phyloP scores from a whole-genome alignment of 2,113 vertebrate genomes.

The Collichthys lucidus region DNA sequence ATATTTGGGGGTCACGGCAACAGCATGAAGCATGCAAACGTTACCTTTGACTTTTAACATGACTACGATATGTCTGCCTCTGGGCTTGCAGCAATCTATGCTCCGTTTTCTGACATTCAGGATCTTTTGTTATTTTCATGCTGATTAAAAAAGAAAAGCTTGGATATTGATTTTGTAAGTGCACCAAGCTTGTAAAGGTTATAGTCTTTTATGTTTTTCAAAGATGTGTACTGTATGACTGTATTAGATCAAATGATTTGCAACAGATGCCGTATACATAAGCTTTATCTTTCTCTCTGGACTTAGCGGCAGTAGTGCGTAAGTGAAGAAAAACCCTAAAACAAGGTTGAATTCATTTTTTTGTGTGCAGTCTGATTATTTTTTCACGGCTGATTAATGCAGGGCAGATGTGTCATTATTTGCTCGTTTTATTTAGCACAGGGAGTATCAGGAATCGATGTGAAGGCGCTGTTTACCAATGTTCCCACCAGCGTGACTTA shows the following conservation, averaged over 20 bases:
- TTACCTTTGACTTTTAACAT: conserved; percentile 60
- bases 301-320: not conserved
- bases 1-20: not conserved
- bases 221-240: not conserved
- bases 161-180: conserved; percentile 25
- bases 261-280: not conserved
- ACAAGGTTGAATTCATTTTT: conserved; percentile 53
- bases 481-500: conserved; percentile 59
- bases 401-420: conserved; percentile 62
- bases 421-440: conserved; percentile 62
- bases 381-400: conserved; percentile 58
- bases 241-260: not conserved
- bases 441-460: conserved; percentile 70
- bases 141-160: conserved; percentile 31
- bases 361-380: not conserved
- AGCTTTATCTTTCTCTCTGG: not conserved
- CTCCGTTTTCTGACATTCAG: conserved; percentile 64
- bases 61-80: conserved; percentile 52
- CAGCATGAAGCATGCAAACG: conserved; percentile 1
- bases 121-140: conserved; percentile 43
- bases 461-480: conserved; percentile 68
- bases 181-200: conserved; percentile 1
- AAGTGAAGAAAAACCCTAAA: conserved; percentile 8
- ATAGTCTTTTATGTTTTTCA: not conserved
- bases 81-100: conserved; percentile 24